phyloP scores from a whole-genome alignment of 2,113 vertebrate species.

The Bubalus kerabau region DNA sequence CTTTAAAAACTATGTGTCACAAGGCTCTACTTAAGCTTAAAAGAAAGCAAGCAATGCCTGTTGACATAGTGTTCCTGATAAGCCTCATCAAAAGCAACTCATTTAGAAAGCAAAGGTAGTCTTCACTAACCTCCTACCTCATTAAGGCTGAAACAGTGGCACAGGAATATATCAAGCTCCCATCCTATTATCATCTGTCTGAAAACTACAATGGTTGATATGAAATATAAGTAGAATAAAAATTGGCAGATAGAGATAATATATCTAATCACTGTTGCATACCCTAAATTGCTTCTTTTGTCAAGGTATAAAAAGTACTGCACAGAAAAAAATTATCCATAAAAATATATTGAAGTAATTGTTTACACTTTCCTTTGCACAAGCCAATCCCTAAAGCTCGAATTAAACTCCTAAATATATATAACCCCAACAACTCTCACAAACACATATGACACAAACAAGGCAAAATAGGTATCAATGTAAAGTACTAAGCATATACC shows the following conservation, averaged over 20 bases:
- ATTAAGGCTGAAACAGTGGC: background rate
- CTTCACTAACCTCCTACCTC: background rate
- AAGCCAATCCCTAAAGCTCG: background rate
- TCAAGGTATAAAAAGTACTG: background rate
- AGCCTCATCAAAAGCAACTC: background rate
- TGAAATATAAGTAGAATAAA: background rate
- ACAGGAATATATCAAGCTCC: background rate
- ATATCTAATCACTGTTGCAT: background rate
- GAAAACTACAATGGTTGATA: background rate
- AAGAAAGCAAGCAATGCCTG: background rate
- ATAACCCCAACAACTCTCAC: background rate
- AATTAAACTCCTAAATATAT: background rate
- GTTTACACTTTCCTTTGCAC: background rate
- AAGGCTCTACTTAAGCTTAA: background rate
- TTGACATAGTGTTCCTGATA: background rate
- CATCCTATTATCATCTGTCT: background rate
- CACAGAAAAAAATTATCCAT: background rate
- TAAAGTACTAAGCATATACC: background rate
- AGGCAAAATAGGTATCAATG: background rate
- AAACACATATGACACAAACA: background rate
- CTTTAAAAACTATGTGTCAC: background rate
- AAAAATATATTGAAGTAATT: background rate
- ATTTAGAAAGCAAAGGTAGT: background rate
- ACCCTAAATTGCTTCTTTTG: background rate
- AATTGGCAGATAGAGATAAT: background rate